Percentiles rank a stretch among this genome's conserved stretches.
These are phyloP conservation scores for Drosophila ustulata DNA, from an alignment of 2,888 invertebrate genomes.

Conservation along the genomic window DNA sequence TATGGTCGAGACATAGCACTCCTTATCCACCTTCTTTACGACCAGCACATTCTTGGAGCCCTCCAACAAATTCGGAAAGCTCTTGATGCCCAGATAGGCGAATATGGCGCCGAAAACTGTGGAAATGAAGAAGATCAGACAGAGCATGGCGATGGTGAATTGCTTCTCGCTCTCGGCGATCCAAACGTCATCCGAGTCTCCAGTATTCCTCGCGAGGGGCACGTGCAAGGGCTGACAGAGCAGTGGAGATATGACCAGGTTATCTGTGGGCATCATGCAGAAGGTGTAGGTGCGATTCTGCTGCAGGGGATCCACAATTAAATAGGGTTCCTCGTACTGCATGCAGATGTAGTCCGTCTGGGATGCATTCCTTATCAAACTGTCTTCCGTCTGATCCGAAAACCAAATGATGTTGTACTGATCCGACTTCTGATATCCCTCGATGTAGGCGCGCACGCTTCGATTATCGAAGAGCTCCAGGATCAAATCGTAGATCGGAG, in stretches of 20 bases:
- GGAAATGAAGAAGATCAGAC: conserved; percentile 74
- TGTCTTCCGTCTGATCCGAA: conserved; percentile 54
- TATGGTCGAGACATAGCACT: conserved; percentile 75
- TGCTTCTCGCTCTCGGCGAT: conserved; percentile 69
- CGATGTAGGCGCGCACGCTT: conserved; percentile 64
- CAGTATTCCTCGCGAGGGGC: conserved; percentile 20
- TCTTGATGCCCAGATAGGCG: conserved; percentile 77
- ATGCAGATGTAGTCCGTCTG: conserved; percentile 73
- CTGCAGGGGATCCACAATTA: conserved; percentile 64
- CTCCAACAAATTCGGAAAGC: conserved; percentile 78
- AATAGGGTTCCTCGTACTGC: conserved; percentile 59
- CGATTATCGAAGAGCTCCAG: conserved; percentile 60
- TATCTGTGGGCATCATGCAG: conserved; percentile 67
- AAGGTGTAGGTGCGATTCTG: conserved; percentile 81
- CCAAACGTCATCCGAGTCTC: conserved; percentile 49
- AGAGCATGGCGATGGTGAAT: conserved; percentile 77
- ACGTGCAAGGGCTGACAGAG: conserved; percentile 81
- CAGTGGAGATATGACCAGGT: conserved; percentile 74
- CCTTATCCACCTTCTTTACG: conserved; percentile 72
- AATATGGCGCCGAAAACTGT: conserved; percentile 71
- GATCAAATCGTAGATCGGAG: conserved; percentile 72
- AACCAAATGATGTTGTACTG: conserved; percentile 80
- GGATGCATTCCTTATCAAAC: background rate
- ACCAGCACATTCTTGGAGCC: conserved; percentile 81
- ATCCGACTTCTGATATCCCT: conserved; percentile 35